A percentile compares a stretch with the other conserved stretches of the same genome.
These are phyloP conservation scores for Drosophila varians DNA, from an alignment of 1,140 invertebrate genomes.

Conservation along the genomic window DNA sequence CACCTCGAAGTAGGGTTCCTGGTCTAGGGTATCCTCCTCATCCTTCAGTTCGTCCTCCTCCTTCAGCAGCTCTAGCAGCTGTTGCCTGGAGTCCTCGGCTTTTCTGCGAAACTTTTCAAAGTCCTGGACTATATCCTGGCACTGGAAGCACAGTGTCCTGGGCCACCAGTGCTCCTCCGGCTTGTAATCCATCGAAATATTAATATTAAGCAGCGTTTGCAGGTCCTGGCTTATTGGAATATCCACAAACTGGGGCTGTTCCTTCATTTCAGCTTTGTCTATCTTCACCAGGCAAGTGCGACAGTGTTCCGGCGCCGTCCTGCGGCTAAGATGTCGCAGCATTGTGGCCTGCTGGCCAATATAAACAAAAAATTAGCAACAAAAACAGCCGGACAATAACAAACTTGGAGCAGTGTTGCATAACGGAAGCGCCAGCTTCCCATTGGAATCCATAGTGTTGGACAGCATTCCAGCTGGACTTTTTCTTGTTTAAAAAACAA, in stretches of 20 bases:
- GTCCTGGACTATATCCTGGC: slow-evolving; percentile 20
- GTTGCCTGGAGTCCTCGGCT: slow-evolving; percentile 31
- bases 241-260: neutral
- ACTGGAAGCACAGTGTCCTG: slow-evolving; percentile 36
- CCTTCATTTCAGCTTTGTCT: slow-evolving; percentile 5
- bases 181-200: slow-evolving; percentile 1
- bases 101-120: slow-evolving; percentile 39
- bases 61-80: slow-evolving; percentile 27
- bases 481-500: neutral
- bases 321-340: slow-evolving; percentile 13
- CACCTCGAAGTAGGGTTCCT: slow-evolving; percentile 44
- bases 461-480: neutral
- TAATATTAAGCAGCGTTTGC: slow-evolving; percentile 18
- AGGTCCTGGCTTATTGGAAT: slow-evolving; percentile 23
- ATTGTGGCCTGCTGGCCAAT: neutral
- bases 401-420: neutral
- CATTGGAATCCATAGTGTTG: neutral
- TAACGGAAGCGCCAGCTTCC: neutral
- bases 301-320: slow-evolving; percentile 39
- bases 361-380: slow-evolving; percentile 16
- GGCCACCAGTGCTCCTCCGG: slow-evolving; percentile 24
- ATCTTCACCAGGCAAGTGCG: slow-evolving; percentile 55
- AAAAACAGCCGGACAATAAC: neutral
- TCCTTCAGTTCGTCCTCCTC: neutral
- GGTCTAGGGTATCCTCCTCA: neutral